phyloP scores from a whole-genome alignment of 2,888 invertebrate species.

The Flexamia atlantica region DNA sequence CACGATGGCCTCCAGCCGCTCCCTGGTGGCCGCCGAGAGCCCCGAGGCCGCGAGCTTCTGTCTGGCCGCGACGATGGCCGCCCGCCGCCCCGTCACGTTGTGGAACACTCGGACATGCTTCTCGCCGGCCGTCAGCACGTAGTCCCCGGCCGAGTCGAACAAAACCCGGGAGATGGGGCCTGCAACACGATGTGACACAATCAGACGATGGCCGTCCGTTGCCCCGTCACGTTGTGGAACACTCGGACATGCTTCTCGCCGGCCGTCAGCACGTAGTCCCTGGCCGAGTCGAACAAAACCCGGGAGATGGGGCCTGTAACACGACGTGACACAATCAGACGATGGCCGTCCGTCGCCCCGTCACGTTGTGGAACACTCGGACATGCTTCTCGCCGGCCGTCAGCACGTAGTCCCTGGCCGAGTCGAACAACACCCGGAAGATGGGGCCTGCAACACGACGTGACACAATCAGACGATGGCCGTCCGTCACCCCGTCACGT shows the following conservation, averaged over 20 bases:
- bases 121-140: slow-evolving; percentile 85
- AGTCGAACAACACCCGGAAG: slow-evolving; percentile 84
- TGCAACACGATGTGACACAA: no score
- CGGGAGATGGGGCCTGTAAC: slow-evolving; percentile 81
- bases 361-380: slow-evolving; percentile 87
- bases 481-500: slow-evolving; percentile 82
- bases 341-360: slow-evolving; percentile 79
- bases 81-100: slow-evolving; percentile 84
- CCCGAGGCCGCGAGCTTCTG: slow-evolving; percentile 75
- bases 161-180: slow-evolving; percentile 82
- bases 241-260: slow-evolving; percentile 88
- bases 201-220: slow-evolving; percentile 76
- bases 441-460: slow-evolving; percentile 79
- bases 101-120: slow-evolving; percentile 87
- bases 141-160: slow-evolving; percentile 88
- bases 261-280: slow-evolving; percentile 84
- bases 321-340: slow-evolving; percentile 69
- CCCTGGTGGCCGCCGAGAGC: slow-evolving; percentile 85
- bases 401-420: slow-evolving; percentile 84
- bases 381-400: slow-evolving; percentile 87
- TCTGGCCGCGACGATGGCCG: slow-evolving; percentile 75
- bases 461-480: slow-evolving; percentile 75
- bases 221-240: slow-evolving; percentile 88
- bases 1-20: slow-evolving; percentile 85
- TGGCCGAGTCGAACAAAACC: slow-evolving; percentile 86